Evolutionary conservation across 2,888 invertebrate genomes (phyloP), one percentile per base, ranked within the genome.

Genomic region (Toxonevra muliebris): DNA sequence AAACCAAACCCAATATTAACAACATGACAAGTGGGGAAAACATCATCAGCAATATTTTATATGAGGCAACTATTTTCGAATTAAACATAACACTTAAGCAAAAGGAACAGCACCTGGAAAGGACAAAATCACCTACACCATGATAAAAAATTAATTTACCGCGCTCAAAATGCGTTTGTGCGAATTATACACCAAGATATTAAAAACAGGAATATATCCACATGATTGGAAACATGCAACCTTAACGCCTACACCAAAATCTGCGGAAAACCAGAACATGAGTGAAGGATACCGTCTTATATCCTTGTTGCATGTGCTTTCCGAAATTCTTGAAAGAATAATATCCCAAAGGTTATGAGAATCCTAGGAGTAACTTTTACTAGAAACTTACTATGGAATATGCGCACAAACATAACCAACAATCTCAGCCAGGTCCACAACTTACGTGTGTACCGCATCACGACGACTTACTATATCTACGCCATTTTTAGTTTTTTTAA

Each of bases 331-430:
- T 10, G 43, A 62, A 9, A 66, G 55, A 61, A 30, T 20, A 3
- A 19, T 65, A 8, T 41, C 62, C 4, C 54, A 62, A n/a, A 65
- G 59, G 1, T 54, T 43, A 61, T 69, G 53, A 63, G 50, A 45
- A 54, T 64, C 53, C 41, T 66, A 4, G 61, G 69, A 11, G 15
- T 61, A 3, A 65, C 55, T 4, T 70, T 67, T 45, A 17, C 67
- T 15, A 67, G 50, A 40, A 70, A 70, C 10, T 15, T 65, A 13
- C 54, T 70, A n/a, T 70, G 70, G 67, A 62, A 67, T 15, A 13
- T 30, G 10, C 65, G 65, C 42, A 41, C 62, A 4, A 52, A 70
- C 12, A n/a, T 12, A 30, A 45, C 43, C 9, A 54, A 54, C 43
- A 64, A 67, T 54, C 50, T 65, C 4, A 41, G 43, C 19, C 64